Base-by-base conservation (phyloP, 2,888 invertebrate genomes). In the Epsilonema sp. region DNA sequence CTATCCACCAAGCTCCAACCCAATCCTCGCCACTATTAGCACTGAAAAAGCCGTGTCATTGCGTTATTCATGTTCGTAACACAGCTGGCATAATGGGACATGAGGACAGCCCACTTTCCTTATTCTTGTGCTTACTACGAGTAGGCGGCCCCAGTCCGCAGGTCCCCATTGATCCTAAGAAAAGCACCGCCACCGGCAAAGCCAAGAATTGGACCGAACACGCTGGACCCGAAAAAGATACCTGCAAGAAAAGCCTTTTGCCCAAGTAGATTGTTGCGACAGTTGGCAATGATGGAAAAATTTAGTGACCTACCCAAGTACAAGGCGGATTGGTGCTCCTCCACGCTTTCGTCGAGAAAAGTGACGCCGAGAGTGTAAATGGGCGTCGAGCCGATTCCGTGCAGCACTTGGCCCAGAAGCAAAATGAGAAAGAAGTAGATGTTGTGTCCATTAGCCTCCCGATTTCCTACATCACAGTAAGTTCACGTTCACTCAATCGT, bases 321-420 rank as follows among this genome's bases (percentile, higher is more conserved):
- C 44, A 83, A 76, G 0, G 82, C 78, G 23, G 80, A 80, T 76
- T 80, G 79, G 64, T 80, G 78, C 64, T 78, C 78, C 36, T 79
- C 76, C 16, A 83, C 78, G 62, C 80, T 82, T 66, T 84, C 83
- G 65, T 84, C 83, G 52, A 84, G 74, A 64, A 78, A 84, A 0
- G 83, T 80, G 53, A 82, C 78, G 25, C 82, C 82, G 40, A 85
- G 74, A 0, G 84, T 84, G 67, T 79, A 84, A 51, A 85, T 75
- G 0, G 84, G 83, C 0, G 82, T 75, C 1, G 82, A 80, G 26
- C 84, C 84, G 1, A 79, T 77, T 26, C 84, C 84, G 64, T 82
- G 81, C 49, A 85, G 67, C 51, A 84, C 72, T 66, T 83, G 82
- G 0, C 79, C 82, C 23, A 75, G 60, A 55, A 31, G 31, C 31